Evolutionary conservation across 92 coral and sea anemone species (phyloP).

Genomic region (Zoanthus gigantus): DNA sequence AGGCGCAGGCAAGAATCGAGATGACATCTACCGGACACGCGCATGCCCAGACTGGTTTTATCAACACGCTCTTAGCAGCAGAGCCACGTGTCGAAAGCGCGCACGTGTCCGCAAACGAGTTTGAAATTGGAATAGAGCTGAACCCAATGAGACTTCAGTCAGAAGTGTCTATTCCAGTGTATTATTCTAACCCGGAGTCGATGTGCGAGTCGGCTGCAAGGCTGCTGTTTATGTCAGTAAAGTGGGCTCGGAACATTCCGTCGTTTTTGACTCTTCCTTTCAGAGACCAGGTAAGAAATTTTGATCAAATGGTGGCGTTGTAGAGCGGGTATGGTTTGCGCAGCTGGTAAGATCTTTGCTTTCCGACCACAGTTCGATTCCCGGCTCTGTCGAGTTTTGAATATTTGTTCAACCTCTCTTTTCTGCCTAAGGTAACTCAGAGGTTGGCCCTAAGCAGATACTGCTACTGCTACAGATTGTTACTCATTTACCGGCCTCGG

Average conservation of each 20-base stretch:
- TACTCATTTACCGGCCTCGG: too few relatives aligned
- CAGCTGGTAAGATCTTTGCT: too few relatives aligned
- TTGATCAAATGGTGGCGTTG: too few relatives aligned
- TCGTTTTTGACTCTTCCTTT: constrained; percentile 91
- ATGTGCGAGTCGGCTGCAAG: constrained; percentile 98
- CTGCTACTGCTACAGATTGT: too few relatives aligned
- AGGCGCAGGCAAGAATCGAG: constrained; percentile 88
- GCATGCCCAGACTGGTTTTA: constrained; percentile 82
- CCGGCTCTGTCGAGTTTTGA: too few relatives aligned
- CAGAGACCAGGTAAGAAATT: constrained; percentile 84
- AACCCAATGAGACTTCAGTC: constrained; percentile 85
- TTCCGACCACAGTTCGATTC: too few relatives aligned
- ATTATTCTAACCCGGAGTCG: constrained; percentile 85
- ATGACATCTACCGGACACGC: constrained; percentile 63
- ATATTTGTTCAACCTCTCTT: too few relatives aligned
- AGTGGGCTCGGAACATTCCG: constrained; percentile 99
- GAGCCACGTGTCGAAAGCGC: constrained; percentile 84
- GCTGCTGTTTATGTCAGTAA: constrained; percentile 94
- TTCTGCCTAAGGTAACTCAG: too few relatives aligned
- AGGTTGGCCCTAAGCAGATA: too few relatives aligned
- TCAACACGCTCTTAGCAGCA: constrained; percentile 86
- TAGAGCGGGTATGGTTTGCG: too few relatives aligned
- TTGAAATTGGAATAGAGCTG: constrained; percentile 79
- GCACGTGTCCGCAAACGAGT: constrained; percentile 64
- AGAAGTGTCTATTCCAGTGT: constrained; percentile 81